These are phyloP conservation scores for Astur gentilis DNA, from an alignment of 2,113 vertebrate genomes.

Conservation along the genomic window DNA sequence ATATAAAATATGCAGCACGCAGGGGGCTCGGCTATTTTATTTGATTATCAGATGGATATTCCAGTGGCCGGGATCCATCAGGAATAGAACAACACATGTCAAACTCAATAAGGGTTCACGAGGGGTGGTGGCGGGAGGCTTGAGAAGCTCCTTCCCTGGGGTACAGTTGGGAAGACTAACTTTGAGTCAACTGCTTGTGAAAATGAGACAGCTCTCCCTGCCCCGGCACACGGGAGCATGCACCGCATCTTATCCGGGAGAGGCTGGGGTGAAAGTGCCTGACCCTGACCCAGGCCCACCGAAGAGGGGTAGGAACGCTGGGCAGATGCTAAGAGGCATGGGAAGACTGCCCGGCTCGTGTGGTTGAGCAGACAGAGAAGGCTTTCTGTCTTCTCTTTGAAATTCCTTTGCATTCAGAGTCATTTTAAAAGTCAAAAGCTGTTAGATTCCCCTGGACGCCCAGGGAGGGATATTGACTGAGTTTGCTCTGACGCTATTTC, in stretches of 20 bases:
- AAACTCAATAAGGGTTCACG: not conserved
- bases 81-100: conserved; percentile 36
- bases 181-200: not conserved
- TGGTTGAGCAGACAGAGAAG: not conserved
- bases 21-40: conserved; percentile 12
- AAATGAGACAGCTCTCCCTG: not conserved
- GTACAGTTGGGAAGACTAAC: not conserved
- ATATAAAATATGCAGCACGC: not conserved
- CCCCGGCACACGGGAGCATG: not conserved
- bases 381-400: conserved; percentile 26
- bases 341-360: conserved; percentile 1
- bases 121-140: not conserved
- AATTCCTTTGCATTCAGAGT: not conserved
- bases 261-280: not conserved
- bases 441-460: conserved; percentile 27
- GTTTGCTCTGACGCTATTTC: not conserved
- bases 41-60: conserved; percentile 58
- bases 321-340: not conserved
- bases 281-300: not conserved
- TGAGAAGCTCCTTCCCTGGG: not conserved
- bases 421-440: conserved; percentile 44
- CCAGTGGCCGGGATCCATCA: not conserved
- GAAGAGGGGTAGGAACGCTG: not conserved
- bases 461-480: not conserved
- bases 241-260: not conserved